phyloP scores from a whole-genome alignment of 2,113 vertebrate genomes.

The Otolemur garnettii region DNA sequence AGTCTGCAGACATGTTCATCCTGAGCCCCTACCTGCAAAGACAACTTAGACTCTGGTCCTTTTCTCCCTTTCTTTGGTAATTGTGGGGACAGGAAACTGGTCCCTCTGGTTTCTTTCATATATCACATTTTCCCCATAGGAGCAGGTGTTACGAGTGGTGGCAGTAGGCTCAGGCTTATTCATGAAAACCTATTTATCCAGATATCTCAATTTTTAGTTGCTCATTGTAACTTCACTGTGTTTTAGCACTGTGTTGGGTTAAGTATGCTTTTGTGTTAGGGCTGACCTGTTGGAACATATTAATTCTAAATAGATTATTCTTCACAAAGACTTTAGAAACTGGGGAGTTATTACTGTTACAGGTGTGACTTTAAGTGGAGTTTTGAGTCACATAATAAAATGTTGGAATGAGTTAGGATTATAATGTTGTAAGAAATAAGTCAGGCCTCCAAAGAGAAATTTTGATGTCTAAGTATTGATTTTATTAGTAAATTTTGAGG shows the following conservation, averaged over 20 bases:
- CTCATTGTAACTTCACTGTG: background rate
- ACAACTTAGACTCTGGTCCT: background rate
- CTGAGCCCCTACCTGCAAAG: background rate
- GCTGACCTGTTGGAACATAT: background rate
- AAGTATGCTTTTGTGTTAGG: background rate
- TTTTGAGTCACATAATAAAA: conserved; percentile 13
- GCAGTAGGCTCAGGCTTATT: background rate
- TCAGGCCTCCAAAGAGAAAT: background rate
- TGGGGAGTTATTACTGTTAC: background rate
- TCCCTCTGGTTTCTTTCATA: background rate
- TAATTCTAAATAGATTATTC: conserved; percentile 20
- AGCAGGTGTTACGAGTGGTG: background rate
- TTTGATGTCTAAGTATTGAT: background rate
- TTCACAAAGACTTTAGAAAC: conserved; percentile 30
- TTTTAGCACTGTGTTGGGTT: background rate
- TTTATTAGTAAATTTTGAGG: conserved; percentile 20
- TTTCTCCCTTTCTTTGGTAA: background rate
- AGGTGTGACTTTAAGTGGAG: background rate
- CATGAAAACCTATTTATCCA: background rate
- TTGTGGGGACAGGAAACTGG: conserved; percentile 5
- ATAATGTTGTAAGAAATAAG: conserved; percentile 15
- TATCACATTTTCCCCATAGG: background rate
- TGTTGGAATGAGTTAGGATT: background rate
- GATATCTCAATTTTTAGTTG: background rate
- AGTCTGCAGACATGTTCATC: background rate